Evolutionary conservation across 2,888 invertebrate genomes (phyloP).

Genomic region (Tetramorium bicarinatum): DNA sequence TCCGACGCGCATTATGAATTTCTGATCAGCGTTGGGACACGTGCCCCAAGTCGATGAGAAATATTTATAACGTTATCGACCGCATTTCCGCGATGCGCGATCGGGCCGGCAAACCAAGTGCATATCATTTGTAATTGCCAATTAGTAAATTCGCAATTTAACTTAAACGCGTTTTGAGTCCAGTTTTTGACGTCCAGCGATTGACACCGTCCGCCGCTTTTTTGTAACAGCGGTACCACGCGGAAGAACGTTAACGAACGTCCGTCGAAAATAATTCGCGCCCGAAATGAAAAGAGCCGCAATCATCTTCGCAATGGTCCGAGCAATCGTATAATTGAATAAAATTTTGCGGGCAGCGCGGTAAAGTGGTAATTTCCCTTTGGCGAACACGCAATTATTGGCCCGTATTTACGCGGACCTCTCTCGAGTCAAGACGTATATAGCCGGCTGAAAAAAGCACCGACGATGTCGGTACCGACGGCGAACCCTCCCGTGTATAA

Average conservation of each 20-base stretch:
- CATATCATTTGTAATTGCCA: conserved; percentile 1
- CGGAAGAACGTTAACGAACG: background rate
- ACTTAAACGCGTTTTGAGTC: background rate
- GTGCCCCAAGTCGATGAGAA: conserved; percentile 51
- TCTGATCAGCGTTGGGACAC: conserved; percentile 55
- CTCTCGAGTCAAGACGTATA: conserved; percentile 68
- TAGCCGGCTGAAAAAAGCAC: conserved; percentile 69
- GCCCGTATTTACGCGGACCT: conserved; percentile 79
- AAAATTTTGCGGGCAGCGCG: conserved; percentile 75
- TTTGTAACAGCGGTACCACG: background rate
- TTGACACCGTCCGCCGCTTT: background rate
- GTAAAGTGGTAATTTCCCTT: conserved; percentile 80
- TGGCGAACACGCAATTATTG: conserved; percentile 80
- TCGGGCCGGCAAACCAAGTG: background rate
- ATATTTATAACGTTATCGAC: conserved; percentile 53
- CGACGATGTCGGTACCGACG: conserved; percentile 58
- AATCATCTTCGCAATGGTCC: conserved; percentile 56
- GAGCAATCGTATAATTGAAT: conserved; percentile 80
- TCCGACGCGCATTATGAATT: conserved; percentile 56
- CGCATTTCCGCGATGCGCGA: conserved; percentile 32
- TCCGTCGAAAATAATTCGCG: background rate
- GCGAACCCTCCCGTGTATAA: conserved; percentile 72
- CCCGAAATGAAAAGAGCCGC: background rate
- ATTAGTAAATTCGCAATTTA: conserved; percentile 18
- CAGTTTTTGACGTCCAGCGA: background rate